Evolutionary conservation across 2,797 vertebrate genomes (phyloP).

Genomic region (Characodon lateralis): DNA sequence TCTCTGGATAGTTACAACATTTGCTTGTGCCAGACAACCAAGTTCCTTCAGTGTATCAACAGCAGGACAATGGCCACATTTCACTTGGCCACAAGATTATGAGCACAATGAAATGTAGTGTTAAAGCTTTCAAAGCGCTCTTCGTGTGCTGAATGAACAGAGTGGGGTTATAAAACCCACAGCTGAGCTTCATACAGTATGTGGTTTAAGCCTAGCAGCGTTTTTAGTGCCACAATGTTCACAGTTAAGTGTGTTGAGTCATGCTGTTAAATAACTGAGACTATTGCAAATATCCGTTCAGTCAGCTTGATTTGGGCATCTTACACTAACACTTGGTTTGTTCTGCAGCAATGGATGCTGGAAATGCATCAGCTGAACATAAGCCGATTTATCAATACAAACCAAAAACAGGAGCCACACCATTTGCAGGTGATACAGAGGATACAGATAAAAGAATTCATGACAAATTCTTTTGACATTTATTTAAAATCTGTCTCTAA

Average conservation of each 20-base stretch:
- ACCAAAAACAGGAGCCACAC: slow-evolving; percentile 7
- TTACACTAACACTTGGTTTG: slow-evolving; percentile 2
- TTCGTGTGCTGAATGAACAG: slow-evolving; percentile 65
- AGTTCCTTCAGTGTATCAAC: slow-evolving; percentile 78
- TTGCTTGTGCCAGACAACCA: slow-evolving; percentile 77
- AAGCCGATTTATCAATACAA: slow-evolving; percentile 26
- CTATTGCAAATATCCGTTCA: slow-evolving; percentile 49
- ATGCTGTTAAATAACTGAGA: slow-evolving; percentile 57
- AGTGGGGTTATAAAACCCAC: slow-evolving; percentile 61
- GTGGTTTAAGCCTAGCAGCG: slow-evolving; percentile 57
- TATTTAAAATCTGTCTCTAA: not conserved
- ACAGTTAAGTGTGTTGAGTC: slow-evolving; percentile 56
- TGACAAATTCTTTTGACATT: not conserved
- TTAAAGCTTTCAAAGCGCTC: slow-evolving; percentile 72
- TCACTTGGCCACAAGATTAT: slow-evolving; percentile 71
- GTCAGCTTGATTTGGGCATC: slow-evolving; percentile 24
- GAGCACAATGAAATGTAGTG: slow-evolving; percentile 73
- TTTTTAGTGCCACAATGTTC: slow-evolving; percentile 57
- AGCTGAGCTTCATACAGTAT: slow-evolving; percentile 70
- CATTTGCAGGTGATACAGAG: not conserved
- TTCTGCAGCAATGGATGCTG: slow-evolving; percentile 8
- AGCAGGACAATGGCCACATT: slow-evolving; percentile 74
- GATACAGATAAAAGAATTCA: not conserved
- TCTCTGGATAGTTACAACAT: slow-evolving; percentile 80
- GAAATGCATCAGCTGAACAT: slow-evolving; percentile 35